Percentiles rank a stretch among this genome's conserved stretches.
phyloP scores from a whole-genome alignment of 1,140 invertebrate genomes.

The Phthorimaea operculella region DNA sequence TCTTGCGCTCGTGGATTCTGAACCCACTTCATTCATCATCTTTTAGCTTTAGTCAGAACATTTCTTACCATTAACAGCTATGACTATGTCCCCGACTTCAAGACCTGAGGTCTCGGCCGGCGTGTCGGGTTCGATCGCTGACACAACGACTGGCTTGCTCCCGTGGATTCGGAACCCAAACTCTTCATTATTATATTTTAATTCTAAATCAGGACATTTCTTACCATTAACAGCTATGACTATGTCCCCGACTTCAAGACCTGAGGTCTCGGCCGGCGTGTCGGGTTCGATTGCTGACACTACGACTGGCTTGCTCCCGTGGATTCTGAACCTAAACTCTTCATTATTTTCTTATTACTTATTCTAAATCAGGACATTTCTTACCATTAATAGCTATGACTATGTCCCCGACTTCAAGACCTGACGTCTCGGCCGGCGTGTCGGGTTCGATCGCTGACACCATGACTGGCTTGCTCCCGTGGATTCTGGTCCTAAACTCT shows the following conservation, averaged over 20 bases:
- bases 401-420: conserved; percentile 95
- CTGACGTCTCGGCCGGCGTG: conserved; percentile 89
- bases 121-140: conserved; percentile 91
- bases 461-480: conserved; percentile 94
- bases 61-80: conserved; percentile 83
- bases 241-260: conserved; percentile 93
- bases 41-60: no score
- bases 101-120: conserved; percentile 91
- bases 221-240: conserved; percentile 90
- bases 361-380: background rate
- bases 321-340: conserved; percentile 96
- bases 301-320: conserved; percentile 94
- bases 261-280: conserved; percentile 89
- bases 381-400: conserved; percentile 90
- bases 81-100: conserved; percentile 95
- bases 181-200: conserved; percentile 82
- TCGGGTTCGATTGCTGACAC: conserved; percentile 94
- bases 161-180: conserved; percentile 97
- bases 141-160: conserved; percentile 94
- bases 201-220: no score
- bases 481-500: conserved; percentile 95
- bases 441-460: conserved; percentile 94
- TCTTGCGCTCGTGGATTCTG: conserved; percentile 93
- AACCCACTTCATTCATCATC: no score
- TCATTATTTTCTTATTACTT: conserved; percentile 83